These are phyloP conservation scores for Caerostris extrusa DNA, from an alignment of 1,140 invertebrate genomes.

Conservation along the genomic window DNA sequence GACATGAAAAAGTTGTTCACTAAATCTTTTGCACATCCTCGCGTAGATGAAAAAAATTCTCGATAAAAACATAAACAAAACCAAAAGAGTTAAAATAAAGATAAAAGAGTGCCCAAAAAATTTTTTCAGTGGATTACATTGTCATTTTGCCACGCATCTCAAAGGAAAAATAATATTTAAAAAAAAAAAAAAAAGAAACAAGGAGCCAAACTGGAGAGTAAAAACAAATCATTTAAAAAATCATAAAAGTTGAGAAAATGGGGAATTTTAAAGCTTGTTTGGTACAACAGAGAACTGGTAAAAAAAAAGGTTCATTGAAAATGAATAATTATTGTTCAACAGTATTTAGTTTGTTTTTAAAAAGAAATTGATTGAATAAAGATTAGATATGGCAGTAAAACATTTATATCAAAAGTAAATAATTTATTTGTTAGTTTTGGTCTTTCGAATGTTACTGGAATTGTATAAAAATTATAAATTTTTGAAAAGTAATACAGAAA, in stretches of 20 bases:
- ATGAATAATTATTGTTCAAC: no score
- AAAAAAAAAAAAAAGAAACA: not conserved
- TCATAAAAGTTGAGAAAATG: not conserved
- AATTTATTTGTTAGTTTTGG: no score
- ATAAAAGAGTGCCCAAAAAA: slow-evolving; percentile 44
- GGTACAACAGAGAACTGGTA: not conserved
- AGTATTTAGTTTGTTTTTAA: no score
- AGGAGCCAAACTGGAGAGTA: not conserved
- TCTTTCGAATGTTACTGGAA: no score
- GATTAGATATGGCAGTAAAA: no score
- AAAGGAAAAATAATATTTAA: not conserved
- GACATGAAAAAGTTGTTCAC: slow-evolving; percentile 10
- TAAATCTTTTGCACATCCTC: slow-evolving; percentile 7
- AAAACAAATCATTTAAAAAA: slow-evolving; percentile 54
- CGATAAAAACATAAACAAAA: not conserved
- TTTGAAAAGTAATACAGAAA: no score
- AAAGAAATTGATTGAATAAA: no score
- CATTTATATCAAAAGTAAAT: no score
- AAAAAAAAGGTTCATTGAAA: no score
- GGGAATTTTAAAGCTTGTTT: not conserved
- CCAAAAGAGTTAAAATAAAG: slow-evolving; percentile 4
- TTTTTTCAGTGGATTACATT: slow-evolving; percentile 28
- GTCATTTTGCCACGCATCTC: slow-evolving; percentile 35
- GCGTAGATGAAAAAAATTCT: not conserved
- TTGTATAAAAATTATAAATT: no score